Evolutionary conservation across 2,888 invertebrate species (phyloP), one percentile per base, ranked within the genome.

Genomic region (Rotaria socialis): DNA sequence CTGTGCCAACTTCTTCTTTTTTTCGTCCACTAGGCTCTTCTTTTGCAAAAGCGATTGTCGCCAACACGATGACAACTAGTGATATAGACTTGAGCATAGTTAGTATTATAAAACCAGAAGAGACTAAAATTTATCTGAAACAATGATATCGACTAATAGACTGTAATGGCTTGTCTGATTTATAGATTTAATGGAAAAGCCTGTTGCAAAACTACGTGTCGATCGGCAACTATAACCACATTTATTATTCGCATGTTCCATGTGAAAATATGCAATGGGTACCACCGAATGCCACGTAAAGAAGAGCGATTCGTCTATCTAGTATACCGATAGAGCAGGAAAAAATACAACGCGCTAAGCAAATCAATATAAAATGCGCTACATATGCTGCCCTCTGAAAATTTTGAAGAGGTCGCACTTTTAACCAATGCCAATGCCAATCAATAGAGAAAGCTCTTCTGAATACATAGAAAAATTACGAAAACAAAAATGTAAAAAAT

Each of bases 1-100:
- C 87, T 5, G 87, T 87, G 14, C 87, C 87, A 55, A 84, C 80
- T 60, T 84, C 56, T 87, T 84, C 84, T 84, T 84, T 84, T 55
- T 84, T 56, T 27, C 55, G 35, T 35, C 56, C 84, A 84, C 84
- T 47, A 2, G 67, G 14, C 2, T 80, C 80, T 80, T 47, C 80
- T 43, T 80, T 80, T 0, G 47, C 43, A 8, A 80, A 47, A 80
- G 35, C 19, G 19, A 67, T 67, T 67, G 27, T 35, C 67, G 67
- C 35, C 67, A 67, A 67, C 0, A 67, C 7, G 35, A 67, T 35
- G 67, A 67, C 67, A 67, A 67, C 16, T 16, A 67, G 35, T 67
- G 67, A 35, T 14, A 67, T 19, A 6, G 19, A 35, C 14, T 67
- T 67, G 16, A 67, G 24, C 67, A 67, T 67, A 0, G 8, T 67